These are phyloP conservation scores for Pteropus rufus DNA, from an alignment of 2,797 vertebrate species.

Conservation along the genomic window DNA sequence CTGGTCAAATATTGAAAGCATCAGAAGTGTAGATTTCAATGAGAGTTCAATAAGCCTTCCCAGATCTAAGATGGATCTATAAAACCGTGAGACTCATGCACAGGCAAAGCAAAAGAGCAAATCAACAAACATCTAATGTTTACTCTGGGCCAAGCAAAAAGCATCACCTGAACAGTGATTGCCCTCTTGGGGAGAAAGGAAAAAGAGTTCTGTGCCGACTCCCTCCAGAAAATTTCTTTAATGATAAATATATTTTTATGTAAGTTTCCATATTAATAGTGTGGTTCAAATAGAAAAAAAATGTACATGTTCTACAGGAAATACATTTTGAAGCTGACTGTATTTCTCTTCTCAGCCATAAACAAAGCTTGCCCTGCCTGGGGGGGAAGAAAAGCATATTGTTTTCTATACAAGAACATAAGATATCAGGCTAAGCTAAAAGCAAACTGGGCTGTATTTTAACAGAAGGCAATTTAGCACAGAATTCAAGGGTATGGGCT, in stretches of 20 bases:
- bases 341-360: not conserved
- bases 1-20: conserved; percentile 85
- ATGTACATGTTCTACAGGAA: not conserved
- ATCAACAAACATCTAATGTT: not conserved
- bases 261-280: not conserved
- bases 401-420: not conserved
- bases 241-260: not conserved
- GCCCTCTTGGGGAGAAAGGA: not conserved
- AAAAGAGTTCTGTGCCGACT: not conserved
- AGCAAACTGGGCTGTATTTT: not conserved
- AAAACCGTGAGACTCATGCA: conserved; percentile 70
- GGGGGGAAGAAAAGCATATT: not conserved
- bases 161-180: not conserved
- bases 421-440: not conserved
- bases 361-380: not conserved
- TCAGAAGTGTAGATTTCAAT: conserved; percentile 83
- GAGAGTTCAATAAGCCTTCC: conserved; percentile 82
- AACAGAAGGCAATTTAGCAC: not conserved
- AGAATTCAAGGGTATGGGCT: not conserved
- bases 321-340: not conserved
- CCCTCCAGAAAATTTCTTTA: not conserved
- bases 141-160: not conserved
- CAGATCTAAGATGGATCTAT: conserved; percentile 82
- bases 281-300: not conserved
- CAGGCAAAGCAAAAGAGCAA: not conserved